Evolutionary conservation across 2,113 vertebrate genomes (phyloP).

Genomic region (Callocephalon fimbriatum): DNA sequence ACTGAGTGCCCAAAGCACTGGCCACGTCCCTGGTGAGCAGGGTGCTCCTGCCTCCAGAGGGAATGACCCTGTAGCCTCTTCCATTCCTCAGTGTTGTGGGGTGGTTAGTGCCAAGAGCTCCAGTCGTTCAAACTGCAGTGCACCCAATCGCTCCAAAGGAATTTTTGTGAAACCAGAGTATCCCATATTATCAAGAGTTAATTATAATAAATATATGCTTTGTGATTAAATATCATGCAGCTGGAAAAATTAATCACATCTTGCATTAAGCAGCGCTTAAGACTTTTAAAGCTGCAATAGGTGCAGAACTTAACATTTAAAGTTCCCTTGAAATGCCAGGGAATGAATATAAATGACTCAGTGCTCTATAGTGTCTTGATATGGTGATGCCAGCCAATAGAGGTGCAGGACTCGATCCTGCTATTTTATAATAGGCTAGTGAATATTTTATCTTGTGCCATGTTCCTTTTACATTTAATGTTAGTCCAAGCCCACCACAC

Average conservation of each 20-base stretch:
- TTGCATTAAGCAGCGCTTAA: slow-evolving; percentile 16
- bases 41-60: too few species aligned
- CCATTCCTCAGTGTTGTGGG: too few species aligned
- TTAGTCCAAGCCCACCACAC: not conserved
- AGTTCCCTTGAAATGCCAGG: slow-evolving; percentile 55
- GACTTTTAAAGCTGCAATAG: slow-evolving; percentile 49
- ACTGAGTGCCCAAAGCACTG: too few species aligned
- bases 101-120: too few species aligned
- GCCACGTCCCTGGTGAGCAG: too few species aligned
- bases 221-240: slow-evolving; percentile 25
- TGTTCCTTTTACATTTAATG: not conserved
- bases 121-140: too few species aligned
- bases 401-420: not conserved
- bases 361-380: not conserved
- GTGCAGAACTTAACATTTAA: slow-evolving; percentile 54
- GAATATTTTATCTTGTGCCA: slow-evolving; percentile 27
- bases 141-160: not conserved
- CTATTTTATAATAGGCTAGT: slow-evolving; percentile 49
- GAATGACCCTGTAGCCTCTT: too few species aligned
- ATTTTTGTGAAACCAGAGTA: not conserved
- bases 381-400: slow-evolving; percentile 3
- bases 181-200: not conserved
- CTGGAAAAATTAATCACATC: slow-evolving; percentile 54
- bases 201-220: slow-evolving; percentile 33
- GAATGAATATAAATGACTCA: slow-evolving; percentile 51